A percentile compares a stretch with the other conserved stretches of the same genome.
Conservation (phyloP, 2,888 invertebrate genomes). For the Rhingia campestris region DNA sequence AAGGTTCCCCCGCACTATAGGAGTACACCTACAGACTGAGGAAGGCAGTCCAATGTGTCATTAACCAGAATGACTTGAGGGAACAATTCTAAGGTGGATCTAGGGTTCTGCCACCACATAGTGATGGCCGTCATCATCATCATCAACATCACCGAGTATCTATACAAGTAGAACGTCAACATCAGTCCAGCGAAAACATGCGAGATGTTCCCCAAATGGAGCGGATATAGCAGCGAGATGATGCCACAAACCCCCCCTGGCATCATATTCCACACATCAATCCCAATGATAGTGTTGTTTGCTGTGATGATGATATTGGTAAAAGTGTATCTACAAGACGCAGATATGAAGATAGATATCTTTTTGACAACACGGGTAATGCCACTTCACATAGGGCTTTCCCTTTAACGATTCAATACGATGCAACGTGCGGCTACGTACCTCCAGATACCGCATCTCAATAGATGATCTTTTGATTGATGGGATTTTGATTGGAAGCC, state of each 20-base stretch:
- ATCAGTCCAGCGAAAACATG: too few species aligned
- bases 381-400: conserved; percentile 40
- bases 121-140: conserved; percentile 45
- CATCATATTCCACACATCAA: conserved; percentile 59
- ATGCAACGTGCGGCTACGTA: conserved; percentile 6
- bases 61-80: conserved; percentile 58
- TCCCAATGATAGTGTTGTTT: conserved; percentile 31
- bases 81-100: conserved; percentile 32
- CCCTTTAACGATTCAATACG: not conserved
- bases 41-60: conserved; percentile 52
- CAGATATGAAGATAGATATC: conserved; percentile 28
- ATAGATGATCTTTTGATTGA: conserved; percentile 68
- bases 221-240: conserved; percentile 1
- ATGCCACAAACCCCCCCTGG: conserved; percentile 48
- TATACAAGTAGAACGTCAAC: not conserved
- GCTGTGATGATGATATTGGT: conserved; percentile 26
- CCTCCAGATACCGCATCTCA: conserved; percentile 31
- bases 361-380: conserved; percentile 36
- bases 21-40: not conserved
- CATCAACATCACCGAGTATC: conserved; percentile 11
- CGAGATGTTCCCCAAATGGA: not conserved
- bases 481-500: conserved; percentile 67
- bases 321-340: conserved; percentile 8
- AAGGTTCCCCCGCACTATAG: not conserved
- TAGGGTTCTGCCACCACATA: conserved; percentile 28